These are phyloP conservation scores for Pantherophis guttatus DNA, from an alignment of 2,113 vertebrate species.

Conservation along the genomic window DNA sequence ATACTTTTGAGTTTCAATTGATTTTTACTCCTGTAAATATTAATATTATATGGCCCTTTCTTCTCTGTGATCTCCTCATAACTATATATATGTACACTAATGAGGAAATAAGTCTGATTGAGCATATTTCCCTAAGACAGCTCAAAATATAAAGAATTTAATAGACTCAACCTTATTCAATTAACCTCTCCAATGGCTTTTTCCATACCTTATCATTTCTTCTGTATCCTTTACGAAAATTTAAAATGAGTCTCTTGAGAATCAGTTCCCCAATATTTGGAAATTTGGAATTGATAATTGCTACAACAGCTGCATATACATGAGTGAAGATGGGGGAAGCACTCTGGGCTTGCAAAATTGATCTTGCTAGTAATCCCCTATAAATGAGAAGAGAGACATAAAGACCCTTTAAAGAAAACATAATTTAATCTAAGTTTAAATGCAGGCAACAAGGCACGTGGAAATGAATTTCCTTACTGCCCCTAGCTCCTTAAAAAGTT, in stretches of 20 bases:
- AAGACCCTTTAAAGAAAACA: not conserved
- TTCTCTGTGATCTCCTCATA: not conserved
- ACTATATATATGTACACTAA: not conserved
- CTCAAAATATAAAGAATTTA: not conserved
- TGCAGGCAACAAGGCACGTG: not conserved
- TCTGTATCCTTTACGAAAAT: conserved; percentile 94
- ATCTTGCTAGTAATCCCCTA: conserved; percentile 89
- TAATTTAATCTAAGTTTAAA: not conserved
- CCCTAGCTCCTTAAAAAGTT: not conserved
- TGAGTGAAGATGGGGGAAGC: conserved; percentile 97
- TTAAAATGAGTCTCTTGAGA: conserved; percentile 90
- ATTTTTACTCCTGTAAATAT: not conserved
- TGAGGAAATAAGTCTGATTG: not conserved
- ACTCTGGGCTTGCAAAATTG: conserved; percentile 90
- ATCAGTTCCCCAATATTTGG: conserved; percentile 96
- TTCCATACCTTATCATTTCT: conserved; percentile 92
- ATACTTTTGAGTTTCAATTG: not conserved
- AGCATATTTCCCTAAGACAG: not conserved
- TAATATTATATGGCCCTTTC: not conserved
- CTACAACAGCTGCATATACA: conserved; percentile 90
- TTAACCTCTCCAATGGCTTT: not conserved
- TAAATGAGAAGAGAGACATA: not conserved
- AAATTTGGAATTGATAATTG: conserved; percentile 99
- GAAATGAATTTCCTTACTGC: not conserved
- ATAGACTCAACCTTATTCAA: not conserved